Evolutionary conservation across 2,888 invertebrate genomes (phyloP).

Genomic region (Pterostichus niger): DNA sequence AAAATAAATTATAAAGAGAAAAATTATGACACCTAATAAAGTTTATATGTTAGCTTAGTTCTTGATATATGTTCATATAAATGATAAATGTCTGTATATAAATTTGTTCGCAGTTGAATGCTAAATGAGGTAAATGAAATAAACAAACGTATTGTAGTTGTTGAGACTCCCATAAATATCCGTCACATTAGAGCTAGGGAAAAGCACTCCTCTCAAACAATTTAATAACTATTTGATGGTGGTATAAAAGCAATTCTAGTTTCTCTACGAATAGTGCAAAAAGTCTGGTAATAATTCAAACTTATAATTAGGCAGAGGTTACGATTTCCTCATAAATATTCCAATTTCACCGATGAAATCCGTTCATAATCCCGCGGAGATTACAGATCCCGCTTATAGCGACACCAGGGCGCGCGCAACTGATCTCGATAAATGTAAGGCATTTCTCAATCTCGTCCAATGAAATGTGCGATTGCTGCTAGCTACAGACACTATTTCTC

Average conservation of each 20-base stretch:
- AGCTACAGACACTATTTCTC: slow-evolving; percentile 41
- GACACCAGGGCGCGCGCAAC: not conserved
- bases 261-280: not conserved
- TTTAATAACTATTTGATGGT: not conserved
- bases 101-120: too few relatives aligned
- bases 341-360: slow-evolving; percentile 62
- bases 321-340: slow-evolving; percentile 53
- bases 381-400: slow-evolving; percentile 51
- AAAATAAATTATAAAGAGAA: too few relatives aligned
- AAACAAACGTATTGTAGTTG: not conserved
- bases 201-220: too few relatives aligned
- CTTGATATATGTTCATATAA: too few relatives aligned
- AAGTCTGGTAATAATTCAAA: slow-evolving; percentile 1
- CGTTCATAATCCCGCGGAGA: slow-evolving; percentile 59
- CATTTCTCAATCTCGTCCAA: slow-evolving; percentile 62
- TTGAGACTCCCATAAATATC: not conserved
- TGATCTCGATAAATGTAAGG: slow-evolving; percentile 63
- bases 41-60: too few relatives aligned
- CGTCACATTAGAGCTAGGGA: too few relatives aligned
- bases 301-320: slow-evolving; percentile 48
- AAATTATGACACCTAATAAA: too few relatives aligned
- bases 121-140: too few relatives aligned
- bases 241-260: slow-evolving; percentile 1
- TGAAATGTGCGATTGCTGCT: slow-evolving; percentile 52
- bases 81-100: too few relatives aligned